Base-by-base conservation (phyloP, 2,888 invertebrate species). In the Mimumesa dahlbomi region DNA sequence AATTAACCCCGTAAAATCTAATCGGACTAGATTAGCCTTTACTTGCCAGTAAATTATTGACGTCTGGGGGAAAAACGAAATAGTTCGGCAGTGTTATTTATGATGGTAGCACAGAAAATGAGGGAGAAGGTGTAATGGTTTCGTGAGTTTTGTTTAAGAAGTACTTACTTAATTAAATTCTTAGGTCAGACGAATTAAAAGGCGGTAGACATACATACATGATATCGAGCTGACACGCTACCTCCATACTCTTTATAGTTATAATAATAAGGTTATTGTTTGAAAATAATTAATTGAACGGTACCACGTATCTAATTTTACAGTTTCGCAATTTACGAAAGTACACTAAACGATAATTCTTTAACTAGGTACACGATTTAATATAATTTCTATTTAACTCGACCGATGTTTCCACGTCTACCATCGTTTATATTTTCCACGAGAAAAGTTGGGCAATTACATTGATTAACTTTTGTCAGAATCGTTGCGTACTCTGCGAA, bases 181-280 rank as follows among this genome's bases (percentile, higher is more conserved):
- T 53, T 53, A 31, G 45, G 42, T 50, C 45, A 42, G 42, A 19
- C 16, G 16, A 42, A 54, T 46, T 46, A 52, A 42, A 14, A 31
- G 53, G 36, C 19, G 36, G 22, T 36, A 43, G 45, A 49, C n/a
- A n/a, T n/a, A n/a, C n/a, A n/a, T n/a, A 63, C 43, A 43, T 58
- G 50, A 68, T 71, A 43, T 49, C 69, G 38, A 67, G 69, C 61
- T 54, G 76, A 71, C 74, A 59, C 70, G 76, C 73, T 76, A 78
- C 78, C 76, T 79, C 76, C 67, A 56, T 46, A 61, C 58, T 63
- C 38, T 56, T 58, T 29, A 40, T 73, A 66, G 62, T 61, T 63
- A n/a, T 75, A 57, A 40, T 53, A 64, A 59, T 70, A 65, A 58
- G 57, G 34, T 63, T 71, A 63, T 50, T 49, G 61, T 54, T 58